These are phyloP conservation scores for Sapajus apella DNA, from an alignment of 2,113 vertebrate genomes.

Conservation along the genomic window DNA sequence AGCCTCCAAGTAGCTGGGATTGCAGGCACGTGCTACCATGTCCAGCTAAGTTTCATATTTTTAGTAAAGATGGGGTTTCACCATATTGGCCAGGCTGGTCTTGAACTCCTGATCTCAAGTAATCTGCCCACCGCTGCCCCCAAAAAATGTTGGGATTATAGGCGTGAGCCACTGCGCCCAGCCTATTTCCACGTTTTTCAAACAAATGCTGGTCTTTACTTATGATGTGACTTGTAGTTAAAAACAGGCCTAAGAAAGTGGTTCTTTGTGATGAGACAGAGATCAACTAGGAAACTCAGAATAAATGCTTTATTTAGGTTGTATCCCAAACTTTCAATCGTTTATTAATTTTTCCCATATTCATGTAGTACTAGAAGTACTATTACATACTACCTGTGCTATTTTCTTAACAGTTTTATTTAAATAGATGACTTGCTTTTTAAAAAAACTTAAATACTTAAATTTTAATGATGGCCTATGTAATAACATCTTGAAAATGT, in stretches of 20 bases:
- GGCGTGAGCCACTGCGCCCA: too few species aligned
- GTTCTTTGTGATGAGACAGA: neutral
- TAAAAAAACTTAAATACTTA: neutral
- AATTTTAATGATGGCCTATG: neutral
- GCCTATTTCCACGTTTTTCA: neutral
- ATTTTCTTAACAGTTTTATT: constrained; percentile 22
- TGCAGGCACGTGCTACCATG: too few species aligned
- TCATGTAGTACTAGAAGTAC: neutral
- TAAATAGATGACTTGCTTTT: neutral
- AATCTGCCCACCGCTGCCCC: too few species aligned
- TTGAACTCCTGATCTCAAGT: too few species aligned
- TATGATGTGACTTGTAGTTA: neutral
- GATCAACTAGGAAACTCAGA: neutral
- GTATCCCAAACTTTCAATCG: neutral
- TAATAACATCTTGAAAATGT: constrained; percentile 13
- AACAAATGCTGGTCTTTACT: neutral
- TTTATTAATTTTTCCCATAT: neutral
- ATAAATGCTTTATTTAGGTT: neutral
- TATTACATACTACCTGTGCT: neutral
- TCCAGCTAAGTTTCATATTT: too few species aligned
- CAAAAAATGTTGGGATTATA: too few species aligned
- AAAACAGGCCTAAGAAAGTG: neutral
- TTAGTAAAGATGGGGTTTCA: too few species aligned
- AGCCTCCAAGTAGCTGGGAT: too few species aligned
- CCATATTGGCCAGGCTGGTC: too few species aligned